Conservation (phyloP, 2,113 vertebrate species). For the Ailurus styani region DNA sequence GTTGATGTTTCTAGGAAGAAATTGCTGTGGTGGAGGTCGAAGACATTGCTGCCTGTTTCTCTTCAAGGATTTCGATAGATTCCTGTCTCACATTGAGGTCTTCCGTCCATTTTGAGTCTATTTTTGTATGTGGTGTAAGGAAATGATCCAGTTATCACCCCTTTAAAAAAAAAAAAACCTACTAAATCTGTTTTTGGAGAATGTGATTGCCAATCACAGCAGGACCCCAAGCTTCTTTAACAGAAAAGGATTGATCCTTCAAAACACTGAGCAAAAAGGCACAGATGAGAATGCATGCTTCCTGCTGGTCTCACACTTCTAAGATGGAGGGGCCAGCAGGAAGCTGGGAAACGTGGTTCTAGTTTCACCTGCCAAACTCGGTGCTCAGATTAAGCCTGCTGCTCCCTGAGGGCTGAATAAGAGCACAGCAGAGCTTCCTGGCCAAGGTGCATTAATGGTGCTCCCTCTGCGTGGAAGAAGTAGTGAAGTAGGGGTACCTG, state of each 20-base stretch:
- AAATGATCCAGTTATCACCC: neutral
- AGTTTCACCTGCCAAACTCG: neutral
- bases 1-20: too few relatives aligned
- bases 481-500: neutral
- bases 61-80: too few relatives aligned
- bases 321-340: neutral
- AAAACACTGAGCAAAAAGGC: neutral
- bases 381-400: neutral
- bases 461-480: neutral
- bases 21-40: too few relatives aligned
- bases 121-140: too few relatives aligned
- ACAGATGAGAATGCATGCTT: neutral
- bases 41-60: too few relatives aligned
- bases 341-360: neutral
- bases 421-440: neutral
- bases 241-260: neutral
- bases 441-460: fast-evolving
- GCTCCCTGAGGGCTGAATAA: neutral
- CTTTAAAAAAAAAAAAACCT: neutral
- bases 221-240: neutral
- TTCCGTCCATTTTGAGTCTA: too few relatives aligned
- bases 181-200: neutral
- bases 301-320: neutral
- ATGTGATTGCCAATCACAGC: neutral
- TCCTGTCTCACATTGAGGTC: too few relatives aligned